These are phyloP conservation scores for Perca flavescens DNA, from an alignment of 2,113 vertebrate species.

Conservation along the genomic window DNA sequence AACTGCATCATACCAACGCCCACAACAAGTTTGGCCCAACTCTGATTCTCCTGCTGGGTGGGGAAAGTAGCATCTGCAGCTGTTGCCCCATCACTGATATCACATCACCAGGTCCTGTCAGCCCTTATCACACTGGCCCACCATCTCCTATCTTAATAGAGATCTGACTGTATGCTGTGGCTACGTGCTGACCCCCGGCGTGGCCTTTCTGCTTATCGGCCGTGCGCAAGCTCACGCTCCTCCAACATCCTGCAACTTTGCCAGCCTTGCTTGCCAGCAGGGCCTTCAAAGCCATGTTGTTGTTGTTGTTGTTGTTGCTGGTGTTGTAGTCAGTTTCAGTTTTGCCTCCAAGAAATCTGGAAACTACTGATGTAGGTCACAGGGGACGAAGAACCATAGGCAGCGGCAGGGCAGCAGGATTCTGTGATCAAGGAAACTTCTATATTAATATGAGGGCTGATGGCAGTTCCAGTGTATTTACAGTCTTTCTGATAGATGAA, in stretches of 20 bases:
- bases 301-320: slow-evolving; percentile 44
- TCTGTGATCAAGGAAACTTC: neutral
- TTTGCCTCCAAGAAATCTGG: slow-evolving; percentile 32
- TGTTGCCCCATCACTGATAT: slow-evolving; percentile 63
- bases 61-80: slow-evolving; percentile 33
- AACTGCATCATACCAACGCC: neutral
- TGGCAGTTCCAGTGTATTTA: neutral
- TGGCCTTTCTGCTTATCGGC: slow-evolving; percentile 74
- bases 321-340: slow-evolving; percentile 41
- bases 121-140: slow-evolving; percentile 70
- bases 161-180: slow-evolving; percentile 73
- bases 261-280: slow-evolving; percentile 43
- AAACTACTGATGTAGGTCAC: slow-evolving; percentile 34
- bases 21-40: slow-evolving; percentile 12
- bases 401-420: neutral
- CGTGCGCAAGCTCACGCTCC: slow-evolving; percentile 51
- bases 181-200: slow-evolving; percentile 64
- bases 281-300: slow-evolving; percentile 46
- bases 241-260: slow-evolving; percentile 45
- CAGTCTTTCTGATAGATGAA: neutral
- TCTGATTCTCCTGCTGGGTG: slow-evolving; percentile 26
- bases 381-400: slow-evolving; percentile 14
- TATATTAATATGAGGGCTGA: neutral
- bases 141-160: slow-evolving; percentile 79
- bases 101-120: slow-evolving; percentile 66